Conservation (phyloP, 2,888 invertebrate species). For the Chouioia cunea region DNA sequence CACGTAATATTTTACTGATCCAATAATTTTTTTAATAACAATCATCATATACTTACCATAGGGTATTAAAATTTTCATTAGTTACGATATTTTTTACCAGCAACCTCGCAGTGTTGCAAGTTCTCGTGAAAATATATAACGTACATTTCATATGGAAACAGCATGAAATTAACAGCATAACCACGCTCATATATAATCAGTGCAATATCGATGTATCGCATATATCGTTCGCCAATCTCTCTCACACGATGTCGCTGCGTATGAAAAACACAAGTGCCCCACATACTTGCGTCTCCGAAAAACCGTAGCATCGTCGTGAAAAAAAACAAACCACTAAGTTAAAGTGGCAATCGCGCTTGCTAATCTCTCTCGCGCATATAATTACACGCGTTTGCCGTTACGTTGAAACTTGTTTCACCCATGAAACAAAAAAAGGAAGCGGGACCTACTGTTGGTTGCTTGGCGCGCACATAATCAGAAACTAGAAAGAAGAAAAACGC, state of each 20-base stretch:
- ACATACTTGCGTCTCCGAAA: not conserved
- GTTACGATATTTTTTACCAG: too few relatives aligned
- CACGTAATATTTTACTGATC: too few relatives aligned
- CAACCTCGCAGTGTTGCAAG: too few relatives aligned
- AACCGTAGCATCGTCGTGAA: slow-evolving; percentile 1
- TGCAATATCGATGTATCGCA: too few relatives aligned
- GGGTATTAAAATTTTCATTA: too few relatives aligned
- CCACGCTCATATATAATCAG: too few relatives aligned
- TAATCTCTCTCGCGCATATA: slow-evolving; percentile 36
- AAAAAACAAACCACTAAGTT: not conserved
- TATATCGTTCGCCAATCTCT: not conserved
- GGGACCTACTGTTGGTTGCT: not conserved
- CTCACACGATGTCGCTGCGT: not conserved
- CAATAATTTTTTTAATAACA: too few relatives aligned
- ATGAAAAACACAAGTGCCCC: not conserved
- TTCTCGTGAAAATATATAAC: too few relatives aligned
- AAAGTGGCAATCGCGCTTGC: slow-evolving; percentile 11
- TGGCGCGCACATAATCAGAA: not conserved
- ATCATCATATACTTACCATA: too few relatives aligned
- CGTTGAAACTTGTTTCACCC: slow-evolving; percentile 34
- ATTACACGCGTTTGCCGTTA: slow-evolving; percentile 35
- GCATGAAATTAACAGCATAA: too few relatives aligned
- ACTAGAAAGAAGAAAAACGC: not conserved
- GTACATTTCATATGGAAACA: too few relatives aligned
- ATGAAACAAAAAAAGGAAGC: not conserved